phyloP scores from a whole-genome alignment of 2,888 invertebrate genomes.

The Drosophila nr. medialis region DNA sequence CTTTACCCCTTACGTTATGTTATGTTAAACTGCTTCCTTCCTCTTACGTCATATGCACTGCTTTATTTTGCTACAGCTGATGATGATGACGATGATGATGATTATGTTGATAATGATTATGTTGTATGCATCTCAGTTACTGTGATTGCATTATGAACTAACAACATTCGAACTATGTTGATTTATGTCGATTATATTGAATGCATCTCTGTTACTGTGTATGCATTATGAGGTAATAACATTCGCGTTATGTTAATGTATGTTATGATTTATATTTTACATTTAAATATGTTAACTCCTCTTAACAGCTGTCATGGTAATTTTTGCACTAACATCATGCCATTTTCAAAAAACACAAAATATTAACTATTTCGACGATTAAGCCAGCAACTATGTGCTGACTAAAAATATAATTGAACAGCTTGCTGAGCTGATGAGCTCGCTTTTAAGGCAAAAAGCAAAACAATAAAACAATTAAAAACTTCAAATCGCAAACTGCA shows the following conservation, averaged over 20 bases:
- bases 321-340: not conserved
- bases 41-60: conserved; percentile 31
- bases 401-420: conserved; percentile 9
- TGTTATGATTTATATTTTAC: not conserved
- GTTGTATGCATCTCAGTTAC: not conserved
- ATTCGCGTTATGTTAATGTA: not conserved
- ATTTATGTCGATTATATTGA: not conserved
- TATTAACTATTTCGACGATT: not conserved
- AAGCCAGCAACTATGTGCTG: conserved; percentile 3
- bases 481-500: conserved; percentile 20
- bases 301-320: too few species aligned
- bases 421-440: conserved; percentile 22
- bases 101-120: not conserved
- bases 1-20: not conserved
- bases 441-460: conserved; percentile 3
- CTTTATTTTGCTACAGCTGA: conserved; percentile 5
- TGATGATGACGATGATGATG: not conserved
- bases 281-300: too few species aligned
- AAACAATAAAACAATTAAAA: conserved; percentile 25
- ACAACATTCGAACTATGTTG: not conserved
- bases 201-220: not conserved
- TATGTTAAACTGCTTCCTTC: conserved; percentile 34
- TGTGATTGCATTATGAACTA: not conserved
- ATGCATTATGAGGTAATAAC: not conserved
- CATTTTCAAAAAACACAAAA: not conserved